A percentile compares a stretch with the other conserved stretches of the same genome.
phyloP scores from a whole-genome alignment of 2,113 vertebrate species.

The Micronisus gabar region DNA sequence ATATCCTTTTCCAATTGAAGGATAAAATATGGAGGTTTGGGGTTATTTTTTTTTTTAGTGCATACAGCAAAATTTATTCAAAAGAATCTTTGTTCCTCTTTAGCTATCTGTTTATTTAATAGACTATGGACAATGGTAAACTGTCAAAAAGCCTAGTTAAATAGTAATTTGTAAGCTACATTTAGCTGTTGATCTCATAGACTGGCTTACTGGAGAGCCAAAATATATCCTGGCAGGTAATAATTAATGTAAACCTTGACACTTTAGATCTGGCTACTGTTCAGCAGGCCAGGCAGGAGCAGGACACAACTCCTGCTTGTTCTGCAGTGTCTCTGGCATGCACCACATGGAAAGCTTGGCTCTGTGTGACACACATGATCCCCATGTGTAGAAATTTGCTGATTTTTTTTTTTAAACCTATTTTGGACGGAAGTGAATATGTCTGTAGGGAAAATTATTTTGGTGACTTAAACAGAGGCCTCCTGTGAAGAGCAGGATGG shows the following conservation, averaged over 20 bases:
- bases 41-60: not conserved
- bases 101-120: constrained; percentile 6
- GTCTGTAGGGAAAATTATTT: not conserved
- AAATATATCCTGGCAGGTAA: constrained; percentile 13
- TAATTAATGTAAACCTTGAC: constrained; percentile 3
- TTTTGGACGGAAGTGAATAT: not conserved
- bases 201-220: not conserved
- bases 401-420: not conserved
- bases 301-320: not conserved
- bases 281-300: not conserved
- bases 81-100: not conserved
- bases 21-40: not conserved
- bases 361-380: not conserved
- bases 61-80: not conserved
- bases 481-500: not conserved
- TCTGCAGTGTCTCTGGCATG: not conserved
- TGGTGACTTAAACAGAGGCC: not conserved
- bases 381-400: not conserved
- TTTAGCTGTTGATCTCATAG: not conserved
- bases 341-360: not conserved
- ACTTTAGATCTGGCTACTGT: not conserved
- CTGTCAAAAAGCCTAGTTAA: not conserved
- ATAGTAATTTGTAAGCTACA: constrained; percentile 6
- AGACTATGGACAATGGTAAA: not conserved
- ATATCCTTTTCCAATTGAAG: not conserved